A percentile compares a stretch with the other conserved stretches of the same genome.
Conservation (phyloP, 2,888 invertebrate species). For the Mycalesis mineus region DNA sequence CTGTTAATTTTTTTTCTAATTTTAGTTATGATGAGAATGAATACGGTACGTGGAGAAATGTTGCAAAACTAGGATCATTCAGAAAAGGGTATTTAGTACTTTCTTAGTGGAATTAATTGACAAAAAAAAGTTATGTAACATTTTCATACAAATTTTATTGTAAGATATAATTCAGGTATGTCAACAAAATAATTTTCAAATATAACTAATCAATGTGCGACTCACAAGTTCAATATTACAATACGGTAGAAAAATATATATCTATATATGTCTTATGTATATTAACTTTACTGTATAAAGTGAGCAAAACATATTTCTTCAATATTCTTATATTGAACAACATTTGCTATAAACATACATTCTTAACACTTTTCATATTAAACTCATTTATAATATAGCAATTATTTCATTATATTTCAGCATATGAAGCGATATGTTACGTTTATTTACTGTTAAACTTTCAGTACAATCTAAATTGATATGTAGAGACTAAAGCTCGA, state of each 20-base stretch:
- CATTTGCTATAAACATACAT: too few species aligned
- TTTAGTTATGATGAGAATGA: neutral
- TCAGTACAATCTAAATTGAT: neutral
- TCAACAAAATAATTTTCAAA: neutral
- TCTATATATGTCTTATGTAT: neutral
- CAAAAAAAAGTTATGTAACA: conserved; percentile 22
- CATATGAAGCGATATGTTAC: neutral
- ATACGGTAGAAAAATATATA: neutral
- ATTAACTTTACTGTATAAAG: neutral
- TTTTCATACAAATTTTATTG: conserved; percentile 17
- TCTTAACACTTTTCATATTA: too few species aligned
- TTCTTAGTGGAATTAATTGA: conserved; percentile 14
- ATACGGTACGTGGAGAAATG: conserved; percentile 27
- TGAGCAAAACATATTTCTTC: too few species aligned
- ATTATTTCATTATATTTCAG: neutral
- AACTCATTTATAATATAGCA: neutral
- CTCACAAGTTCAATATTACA: neutral
- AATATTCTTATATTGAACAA: neutral
- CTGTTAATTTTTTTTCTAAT: conserved; percentile 1
- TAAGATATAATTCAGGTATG: conserved; percentile 1
- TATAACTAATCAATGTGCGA: neutral
- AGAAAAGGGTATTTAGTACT: conserved; percentile 4
- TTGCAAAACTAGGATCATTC: conserved; percentile 27
- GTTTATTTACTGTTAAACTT: neutral
- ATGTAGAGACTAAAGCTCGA: conserved; percentile 16